These are phyloP conservation scores for Stichodactyla helianthus DNA, from an alignment of 64 coral and sea anemone species.

Conservation along the genomic window DNA sequence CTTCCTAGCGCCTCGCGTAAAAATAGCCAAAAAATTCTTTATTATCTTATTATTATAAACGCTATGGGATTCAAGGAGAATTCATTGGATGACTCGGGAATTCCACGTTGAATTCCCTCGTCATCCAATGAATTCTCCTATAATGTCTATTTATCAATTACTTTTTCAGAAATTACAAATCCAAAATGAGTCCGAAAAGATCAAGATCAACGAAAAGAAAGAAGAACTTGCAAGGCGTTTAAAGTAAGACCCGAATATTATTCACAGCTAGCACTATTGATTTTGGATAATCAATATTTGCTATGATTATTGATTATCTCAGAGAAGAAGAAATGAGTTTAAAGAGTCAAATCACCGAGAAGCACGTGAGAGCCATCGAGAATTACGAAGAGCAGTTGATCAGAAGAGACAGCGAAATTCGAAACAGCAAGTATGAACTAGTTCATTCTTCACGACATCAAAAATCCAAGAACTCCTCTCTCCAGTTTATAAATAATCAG, in stretches of 20 bases:
- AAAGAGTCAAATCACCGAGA: slow-evolving; percentile 37
- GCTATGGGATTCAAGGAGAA: too few species aligned
- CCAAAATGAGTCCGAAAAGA: slow-evolving; percentile 17
- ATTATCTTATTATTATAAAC: too few species aligned
- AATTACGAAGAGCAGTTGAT: slow-evolving; percentile 46
- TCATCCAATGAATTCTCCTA: too few species aligned
- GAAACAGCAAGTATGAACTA: slow-evolving; percentile 32
- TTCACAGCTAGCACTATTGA: too few species aligned
- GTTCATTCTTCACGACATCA: not conserved
- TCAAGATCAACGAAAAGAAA: slow-evolving; percentile 5
- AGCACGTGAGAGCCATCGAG: slow-evolving; percentile 44
- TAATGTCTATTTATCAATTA: not conserved
- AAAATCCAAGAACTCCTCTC: too few species aligned
- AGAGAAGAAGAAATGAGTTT: slow-evolving; percentile 45
- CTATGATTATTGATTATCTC: not conserved
- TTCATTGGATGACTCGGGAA: too few species aligned
- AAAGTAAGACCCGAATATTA: not conserved
- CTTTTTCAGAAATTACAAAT: slow-evolving; percentile 15
- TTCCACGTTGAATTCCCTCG: too few species aligned
- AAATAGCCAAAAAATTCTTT: too few species aligned
- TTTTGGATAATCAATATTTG: too few species aligned
- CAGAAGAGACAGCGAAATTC: slow-evolving; percentile 49
- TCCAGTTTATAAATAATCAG: too few species aligned
- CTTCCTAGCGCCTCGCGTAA: too few species aligned
- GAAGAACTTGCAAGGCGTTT: not conserved